Base-by-base conservation (phyloP, 1,140 invertebrate species). In the Anagrus nilaparvatae region DNA sequence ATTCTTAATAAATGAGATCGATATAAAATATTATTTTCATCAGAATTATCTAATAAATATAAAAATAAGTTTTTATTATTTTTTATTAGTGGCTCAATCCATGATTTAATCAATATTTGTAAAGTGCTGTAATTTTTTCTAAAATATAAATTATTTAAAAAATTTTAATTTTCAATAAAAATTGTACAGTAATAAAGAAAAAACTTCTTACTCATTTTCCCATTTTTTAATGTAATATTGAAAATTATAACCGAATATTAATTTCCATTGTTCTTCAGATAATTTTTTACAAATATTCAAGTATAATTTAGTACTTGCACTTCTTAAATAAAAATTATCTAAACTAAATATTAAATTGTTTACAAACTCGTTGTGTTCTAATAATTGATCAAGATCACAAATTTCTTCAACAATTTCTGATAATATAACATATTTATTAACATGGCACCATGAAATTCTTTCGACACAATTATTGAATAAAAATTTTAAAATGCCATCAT, bases 381-480 rank as follows among this genome's bases (percentile, higher is more conserved):
- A n/a, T n/a, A n/a, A n/a, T n/a, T n/a, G n/a, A n/a, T n/a, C n/a
- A n/a, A n/a, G n/a, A n/a, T n/a, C n/a, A n/a, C n/a, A n/a, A n/a
- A 29, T 46, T 8, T 56, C 31, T 29, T 52, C 32, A 29, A 49
- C 58, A 20, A 65, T 44, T 56, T 60, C 60, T 4, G 50, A 23
- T 7, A 67, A 33, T 37, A 67, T 61, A 28, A 48, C 49, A 23
- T 55, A 66, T 25, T 64, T 65, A 2, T 38, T 52, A 31, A 60
- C 48, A 12, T 59, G 60, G 29, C 56, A 54, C 63, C 62, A 65
- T 7, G 61, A 57, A 12, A 64, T 42, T 6, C 49, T 31, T 34
- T 56, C 16, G 13, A 58, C 19, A 23, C 54, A 59, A 20, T 43
- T 43, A 6, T 43, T 9, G 20, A 60, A 60, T 5, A 54, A 9